Evolutionary conservation across 2,888 invertebrate species (phyloP).

Genomic region (Schizotus pectinicornis): DNA sequence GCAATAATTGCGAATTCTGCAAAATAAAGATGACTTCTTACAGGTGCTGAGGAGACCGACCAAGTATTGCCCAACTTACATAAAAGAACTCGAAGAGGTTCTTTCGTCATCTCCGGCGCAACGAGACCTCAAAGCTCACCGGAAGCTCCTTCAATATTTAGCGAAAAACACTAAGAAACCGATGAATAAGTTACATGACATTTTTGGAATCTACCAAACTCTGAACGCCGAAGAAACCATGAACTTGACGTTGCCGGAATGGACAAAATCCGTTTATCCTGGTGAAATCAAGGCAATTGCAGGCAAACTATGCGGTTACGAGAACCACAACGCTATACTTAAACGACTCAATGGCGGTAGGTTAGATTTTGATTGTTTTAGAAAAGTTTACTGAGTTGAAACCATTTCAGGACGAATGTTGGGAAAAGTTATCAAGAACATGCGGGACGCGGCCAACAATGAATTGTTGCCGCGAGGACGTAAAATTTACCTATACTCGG

Average conservation of each 20-base stretch:
- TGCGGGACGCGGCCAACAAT: conserved; percentile 41
- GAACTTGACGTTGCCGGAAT: conserved; percentile 57
- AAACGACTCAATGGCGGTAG: conserved; percentile 59
- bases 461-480: conserved; percentile 35
- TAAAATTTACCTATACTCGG: conserved; percentile 61
- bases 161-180: conserved; percentile 44
- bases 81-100: conserved; percentile 46
- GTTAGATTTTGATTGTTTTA: conserved; percentile 1
- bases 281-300: conserved; percentile 50
- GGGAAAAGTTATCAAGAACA: conserved; percentile 46
- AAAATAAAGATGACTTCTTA: conserved; percentile 15
- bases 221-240: conserved; percentile 50
- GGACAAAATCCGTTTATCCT: conserved; percentile 55
- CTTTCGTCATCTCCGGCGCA: conserved; percentile 41
- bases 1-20: neutral
- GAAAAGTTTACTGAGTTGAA: conserved; percentile 6
- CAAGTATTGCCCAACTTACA: conserved; percentile 51
- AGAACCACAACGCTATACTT: conserved; percentile 52
- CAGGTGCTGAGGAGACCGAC: conserved; percentile 50
- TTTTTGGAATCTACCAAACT: conserved; percentile 51
- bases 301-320: conserved; percentile 55
- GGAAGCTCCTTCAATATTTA: conserved; percentile 44
- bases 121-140: conserved; percentile 40
- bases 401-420: conserved; percentile 48
- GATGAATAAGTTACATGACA: conserved; percentile 41